Evolutionary conservation across 2,113 vertebrate species (phyloP).

Genomic region (Australoheros scitulus): DNA sequence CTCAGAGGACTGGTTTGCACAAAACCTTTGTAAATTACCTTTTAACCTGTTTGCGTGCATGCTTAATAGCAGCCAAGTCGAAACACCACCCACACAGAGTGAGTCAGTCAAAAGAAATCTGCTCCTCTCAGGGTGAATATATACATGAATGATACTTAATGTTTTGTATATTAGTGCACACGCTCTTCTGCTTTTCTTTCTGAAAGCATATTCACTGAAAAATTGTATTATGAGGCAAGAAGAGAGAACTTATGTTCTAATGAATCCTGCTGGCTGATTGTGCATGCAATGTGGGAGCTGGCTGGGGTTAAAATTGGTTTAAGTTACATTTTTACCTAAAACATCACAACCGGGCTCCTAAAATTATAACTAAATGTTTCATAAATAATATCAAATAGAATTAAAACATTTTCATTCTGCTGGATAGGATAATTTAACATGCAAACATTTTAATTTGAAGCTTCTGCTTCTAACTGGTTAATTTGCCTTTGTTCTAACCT

Average conservation of each 20-base stretch:
- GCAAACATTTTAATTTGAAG: neutral
- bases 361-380: neutral
- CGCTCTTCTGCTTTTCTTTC: neutral
- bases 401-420: neutral
- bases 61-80: slow-evolving; percentile 23
- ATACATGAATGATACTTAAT: neutral
- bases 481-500: neutral
- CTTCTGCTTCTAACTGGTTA: neutral
- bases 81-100: slow-evolving; percentile 28
- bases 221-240: neutral
- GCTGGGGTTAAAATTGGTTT: neutral
- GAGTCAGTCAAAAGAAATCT: slow-evolving; percentile 44
- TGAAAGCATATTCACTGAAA: neutral
- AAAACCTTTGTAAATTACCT: neutral
- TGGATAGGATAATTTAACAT: neutral
- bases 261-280: neutral
- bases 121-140: neutral
- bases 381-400: neutral
- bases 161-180: neutral
- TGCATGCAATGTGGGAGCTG: neutral
- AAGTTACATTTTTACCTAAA: neutral
- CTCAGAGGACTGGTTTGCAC: neutral
- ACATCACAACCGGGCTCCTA: neutral
- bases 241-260: neutral
- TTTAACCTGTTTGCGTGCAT: neutral